These are phyloP conservation scores for Stichopus horrens DNA, from an alignment of 53 echinoderm and acorn worm species.

Conservation along the genomic window DNA sequence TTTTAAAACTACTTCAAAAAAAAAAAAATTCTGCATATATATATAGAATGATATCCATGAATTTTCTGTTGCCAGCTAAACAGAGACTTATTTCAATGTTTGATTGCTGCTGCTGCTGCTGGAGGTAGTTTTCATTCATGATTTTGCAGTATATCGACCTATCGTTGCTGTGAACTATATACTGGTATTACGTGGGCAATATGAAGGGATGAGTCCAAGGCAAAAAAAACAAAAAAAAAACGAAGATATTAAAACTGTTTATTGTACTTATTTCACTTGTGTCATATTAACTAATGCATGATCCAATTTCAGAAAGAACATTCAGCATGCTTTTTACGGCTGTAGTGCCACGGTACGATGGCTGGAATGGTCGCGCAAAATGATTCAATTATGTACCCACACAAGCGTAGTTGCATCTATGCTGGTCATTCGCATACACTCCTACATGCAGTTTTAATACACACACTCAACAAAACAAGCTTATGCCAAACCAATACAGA, in stretches of 20 bases:
- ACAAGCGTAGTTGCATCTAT: no score
- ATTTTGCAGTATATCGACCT: constrained; percentile 42
- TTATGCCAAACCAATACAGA: no score
- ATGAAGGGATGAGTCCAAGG: constrained; percentile 43
- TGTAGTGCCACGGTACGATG: no score
- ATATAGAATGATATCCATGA: background rate
- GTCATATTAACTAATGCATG: background rate
- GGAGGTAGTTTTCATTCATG: constrained; percentile 22
- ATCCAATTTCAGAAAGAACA: background rate
- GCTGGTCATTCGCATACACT: no score
- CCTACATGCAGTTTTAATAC: no score
- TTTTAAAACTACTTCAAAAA: no score
- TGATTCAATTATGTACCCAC: no score
- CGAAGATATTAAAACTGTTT: background rate
- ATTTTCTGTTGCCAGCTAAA: background rate
- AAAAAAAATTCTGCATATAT: constrained; percentile 2
- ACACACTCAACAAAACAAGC: no score
- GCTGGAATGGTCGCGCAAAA: no score
- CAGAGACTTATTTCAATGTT: background rate
- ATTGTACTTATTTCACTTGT: constrained; percentile 7
- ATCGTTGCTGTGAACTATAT: constrained; percentile 47
- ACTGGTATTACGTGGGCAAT: constrained; percentile 44
- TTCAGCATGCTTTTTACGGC: no score
- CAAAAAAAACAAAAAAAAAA: background rate
- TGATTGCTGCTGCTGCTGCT: background rate